Conservation (phyloP, 2,113 vertebrate species). For the Paraplagusia blochii region DNA sequence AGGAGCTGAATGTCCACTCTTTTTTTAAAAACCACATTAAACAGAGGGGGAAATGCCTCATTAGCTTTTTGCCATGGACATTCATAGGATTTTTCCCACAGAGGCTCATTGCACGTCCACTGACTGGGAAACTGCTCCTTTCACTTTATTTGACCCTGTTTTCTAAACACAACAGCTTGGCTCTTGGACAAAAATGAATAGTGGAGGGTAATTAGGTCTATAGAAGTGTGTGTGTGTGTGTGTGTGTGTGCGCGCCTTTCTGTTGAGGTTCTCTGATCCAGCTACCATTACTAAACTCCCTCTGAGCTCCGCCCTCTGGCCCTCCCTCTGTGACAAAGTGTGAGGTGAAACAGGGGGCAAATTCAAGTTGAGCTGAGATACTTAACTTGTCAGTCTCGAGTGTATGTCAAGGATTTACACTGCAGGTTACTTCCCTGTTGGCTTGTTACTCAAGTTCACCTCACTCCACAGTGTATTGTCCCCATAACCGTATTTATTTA, state of each 20-base stretch:
- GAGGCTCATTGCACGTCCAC: slow-evolving; percentile 20
- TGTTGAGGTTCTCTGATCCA: slow-evolving; percentile 28
- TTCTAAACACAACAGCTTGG: slow-evolving; percentile 45
- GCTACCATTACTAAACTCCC: slow-evolving; percentile 42
- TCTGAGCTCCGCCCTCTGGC: slow-evolving; percentile 33
- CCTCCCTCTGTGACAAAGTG: slow-evolving; percentile 46
- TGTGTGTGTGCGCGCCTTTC: slow-evolving; percentile 27
- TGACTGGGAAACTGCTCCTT: slow-evolving; percentile 35
- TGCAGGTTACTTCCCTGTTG: not conserved
- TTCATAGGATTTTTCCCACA: slow-evolving; percentile 29
- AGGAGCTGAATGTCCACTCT: slow-evolving; percentile 6
- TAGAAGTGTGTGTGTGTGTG: slow-evolving; percentile 20
- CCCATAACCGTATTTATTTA: not conserved
- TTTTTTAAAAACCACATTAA: slow-evolving; percentile 29
- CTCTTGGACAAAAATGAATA: slow-evolving; percentile 42
- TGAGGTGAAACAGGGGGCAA: slow-evolving; percentile 51
- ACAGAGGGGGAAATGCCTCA: slow-evolving; percentile 52
- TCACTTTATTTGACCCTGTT: slow-evolving; percentile 40
- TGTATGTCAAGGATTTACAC: not conserved
- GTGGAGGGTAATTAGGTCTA: slow-evolving; percentile 52
- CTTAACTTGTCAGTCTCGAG: slow-evolving; percentile 27
- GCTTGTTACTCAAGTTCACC: slow-evolving; percentile 9
- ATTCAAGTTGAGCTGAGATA: slow-evolving; percentile 35
- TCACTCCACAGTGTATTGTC: not conserved
- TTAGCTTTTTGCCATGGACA: slow-evolving; percentile 39